phyloP scores from a whole-genome alignment of 2,888 invertebrate species.

The Himalopsyche japonica region DNA sequence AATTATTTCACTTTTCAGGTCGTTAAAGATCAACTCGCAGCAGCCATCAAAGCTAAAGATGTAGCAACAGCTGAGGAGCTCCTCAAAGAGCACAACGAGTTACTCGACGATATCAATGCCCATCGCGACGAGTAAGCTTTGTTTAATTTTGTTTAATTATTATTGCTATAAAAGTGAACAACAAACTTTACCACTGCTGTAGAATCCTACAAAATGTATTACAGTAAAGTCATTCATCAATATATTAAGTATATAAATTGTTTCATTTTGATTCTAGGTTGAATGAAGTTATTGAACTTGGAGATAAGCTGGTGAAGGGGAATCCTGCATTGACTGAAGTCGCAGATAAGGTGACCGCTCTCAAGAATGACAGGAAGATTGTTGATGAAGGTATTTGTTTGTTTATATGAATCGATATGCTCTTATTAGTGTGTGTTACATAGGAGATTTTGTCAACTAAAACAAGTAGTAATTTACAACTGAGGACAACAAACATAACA shows the following conservation, averaged over 20 bases:
- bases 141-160: neutral
- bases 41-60: constrained; percentile 80
- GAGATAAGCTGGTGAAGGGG: constrained; percentile 71
- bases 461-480: no score
- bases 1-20: constrained; percentile 48
- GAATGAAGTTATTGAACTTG: constrained; percentile 78
- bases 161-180: no score
- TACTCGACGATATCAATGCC: constrained; percentile 87
- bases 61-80: constrained; percentile 91
- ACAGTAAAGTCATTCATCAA: no score
- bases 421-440: no score
- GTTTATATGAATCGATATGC: no score
- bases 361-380: constrained; percentile 76
- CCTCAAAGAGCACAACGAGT: constrained; percentile 87
- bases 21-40: constrained; percentile 77
- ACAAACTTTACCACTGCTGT: no score
- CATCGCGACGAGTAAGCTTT: constrained; percentile 85
- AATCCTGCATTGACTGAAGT: constrained; percentile 79
- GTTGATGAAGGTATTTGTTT: constrained; percentile 65
- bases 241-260: no score
- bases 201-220: no score
- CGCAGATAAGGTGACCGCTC: constrained; percentile 69
- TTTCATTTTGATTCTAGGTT: constrained; percentile 57
- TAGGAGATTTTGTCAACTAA: no score
- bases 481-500: no score